Percentiles rank a stretch among this genome's conserved stretches.
phyloP scores from a whole-genome alignment of 1,140 invertebrate genomes.

The Drosophila ambigua region DNA sequence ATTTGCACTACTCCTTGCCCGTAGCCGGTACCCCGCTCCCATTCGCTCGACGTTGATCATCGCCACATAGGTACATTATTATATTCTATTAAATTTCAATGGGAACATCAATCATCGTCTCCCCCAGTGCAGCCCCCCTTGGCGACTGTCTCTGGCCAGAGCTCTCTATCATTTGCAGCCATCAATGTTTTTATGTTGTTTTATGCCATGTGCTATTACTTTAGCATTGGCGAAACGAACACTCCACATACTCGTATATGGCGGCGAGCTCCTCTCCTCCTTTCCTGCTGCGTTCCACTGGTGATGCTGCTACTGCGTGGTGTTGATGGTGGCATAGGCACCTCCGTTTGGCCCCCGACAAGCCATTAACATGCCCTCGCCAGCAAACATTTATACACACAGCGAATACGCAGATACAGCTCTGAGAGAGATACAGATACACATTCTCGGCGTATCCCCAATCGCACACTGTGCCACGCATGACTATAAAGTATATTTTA shows the following conservation, averaged over 20 bases:
- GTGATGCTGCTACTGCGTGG: no score
- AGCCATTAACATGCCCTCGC: slow-evolving; percentile 48
- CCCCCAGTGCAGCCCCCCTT: background rate
- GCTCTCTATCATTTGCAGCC: slow-evolving; percentile 66
- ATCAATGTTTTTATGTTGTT: slow-evolving; percentile 77
- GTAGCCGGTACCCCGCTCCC: no score
- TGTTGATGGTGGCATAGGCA: slow-evolving; percentile 5
- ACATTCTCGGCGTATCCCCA: slow-evolving; percentile 26
- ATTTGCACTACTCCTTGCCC: slow-evolving; percentile 20
- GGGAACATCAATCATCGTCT: slow-evolving; percentile 42
- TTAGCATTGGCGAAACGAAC: slow-evolving; percentile 70
- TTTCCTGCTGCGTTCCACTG: background rate
- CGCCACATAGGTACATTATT: slow-evolving; percentile 28
- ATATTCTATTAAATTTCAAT: slow-evolving; percentile 46
- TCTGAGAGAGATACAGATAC: slow-evolving; percentile 40
- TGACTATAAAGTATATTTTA: slow-evolving; percentile 83
- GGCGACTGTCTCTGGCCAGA: slow-evolving; percentile 15
- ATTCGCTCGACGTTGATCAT: slow-evolving; percentile 11
- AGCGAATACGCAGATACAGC: slow-evolving; percentile 14
- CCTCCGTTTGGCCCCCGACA: slow-evolving; percentile 33
- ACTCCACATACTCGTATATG: slow-evolving; percentile 44
- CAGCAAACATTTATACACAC: slow-evolving; percentile 15
- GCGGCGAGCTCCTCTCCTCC: background rate
- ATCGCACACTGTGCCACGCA: slow-evolving; percentile 60
- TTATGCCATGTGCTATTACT: slow-evolving; percentile 76